phyloP scores from a whole-genome alignment of 2,113 vertebrate species.

The Dipodomys ordii region DNA sequence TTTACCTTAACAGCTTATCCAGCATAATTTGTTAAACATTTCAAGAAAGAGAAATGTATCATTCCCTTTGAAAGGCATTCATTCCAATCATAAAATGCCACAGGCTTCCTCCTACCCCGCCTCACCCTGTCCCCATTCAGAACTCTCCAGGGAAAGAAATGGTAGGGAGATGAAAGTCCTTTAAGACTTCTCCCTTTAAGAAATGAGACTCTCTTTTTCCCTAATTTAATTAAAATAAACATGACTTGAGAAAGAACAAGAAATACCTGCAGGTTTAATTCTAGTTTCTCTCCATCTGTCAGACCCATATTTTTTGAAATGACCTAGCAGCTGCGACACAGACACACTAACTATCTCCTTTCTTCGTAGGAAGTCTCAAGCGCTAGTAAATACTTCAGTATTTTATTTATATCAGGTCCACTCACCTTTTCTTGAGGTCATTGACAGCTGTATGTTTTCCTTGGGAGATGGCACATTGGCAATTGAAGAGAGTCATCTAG shows the following conservation, averaged over 20 bases:
- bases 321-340: constrained; percentile 70
- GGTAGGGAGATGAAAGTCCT: constrained; percentile 73
- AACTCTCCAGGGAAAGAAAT: constrained; percentile 70
- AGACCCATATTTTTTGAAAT: constrained; percentile 74
- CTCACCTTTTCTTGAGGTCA: constrained; percentile 42
- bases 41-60: constrained; percentile 54
- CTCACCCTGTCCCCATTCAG: constrained; percentile 59
- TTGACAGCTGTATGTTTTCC: neutral
- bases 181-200: constrained; percentile 76
- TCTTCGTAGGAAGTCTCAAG: constrained; percentile 13
- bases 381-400: constrained; percentile 74
- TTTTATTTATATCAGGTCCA: constrained; percentile 66
- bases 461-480: neutral
- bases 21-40: constrained; percentile 67
- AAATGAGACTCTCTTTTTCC: constrained; percentile 80
- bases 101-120: constrained; percentile 51
- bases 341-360: neutral
- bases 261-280: constrained; percentile 81
- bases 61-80: constrained; percentile 71
- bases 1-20: constrained; percentile 38
- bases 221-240: constrained; percentile 84
- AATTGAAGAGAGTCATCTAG: neutral
- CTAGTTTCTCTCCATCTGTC: constrained; percentile 77
- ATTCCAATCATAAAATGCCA: constrained; percentile 78
- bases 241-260: constrained; percentile 77